phyloP scores from a whole-genome alignment of 2,797 vertebrate genomes.

The Microctenopoma lineatum region DNA sequence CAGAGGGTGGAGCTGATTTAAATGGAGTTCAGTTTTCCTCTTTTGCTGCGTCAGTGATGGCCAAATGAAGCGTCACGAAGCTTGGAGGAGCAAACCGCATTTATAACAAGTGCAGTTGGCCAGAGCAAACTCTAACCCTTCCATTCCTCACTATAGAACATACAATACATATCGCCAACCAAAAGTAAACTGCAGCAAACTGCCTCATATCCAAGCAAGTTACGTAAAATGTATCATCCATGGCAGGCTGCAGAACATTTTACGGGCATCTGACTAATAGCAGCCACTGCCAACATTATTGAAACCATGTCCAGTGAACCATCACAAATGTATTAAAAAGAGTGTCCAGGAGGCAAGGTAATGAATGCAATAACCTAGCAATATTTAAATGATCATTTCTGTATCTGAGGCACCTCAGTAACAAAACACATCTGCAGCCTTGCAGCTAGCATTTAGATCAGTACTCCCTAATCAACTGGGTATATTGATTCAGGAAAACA shows the following conservation, averaged over 20 bases:
- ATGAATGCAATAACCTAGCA: not conserved
- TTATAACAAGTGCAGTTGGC: no score
- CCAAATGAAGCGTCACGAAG: no score
- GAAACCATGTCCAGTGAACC: not conserved
- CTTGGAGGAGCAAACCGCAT: no score
- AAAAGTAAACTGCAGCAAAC: not conserved
- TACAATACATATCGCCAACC: no score
- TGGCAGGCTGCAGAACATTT: not conserved
- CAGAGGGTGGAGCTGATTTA: no score
- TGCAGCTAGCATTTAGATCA: not conserved
- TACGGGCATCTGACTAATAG: not conserved
- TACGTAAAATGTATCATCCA: not conserved
- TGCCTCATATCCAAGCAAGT: not conserved
- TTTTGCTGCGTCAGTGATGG: no score
- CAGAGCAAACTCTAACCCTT: no score
- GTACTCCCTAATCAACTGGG: not conserved
- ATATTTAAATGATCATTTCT: slow-evolving; percentile 1
- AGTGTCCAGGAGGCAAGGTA: not conserved
- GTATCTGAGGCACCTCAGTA: not conserved
- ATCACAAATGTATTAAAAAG: not conserved
- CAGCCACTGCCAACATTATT: not conserved
- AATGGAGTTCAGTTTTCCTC: no score
- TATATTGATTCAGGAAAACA: not conserved
- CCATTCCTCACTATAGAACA: no score
- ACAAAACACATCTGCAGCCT: not conserved